Base-by-base conservation (phyloP, 1,140 invertebrate genomes). In the Temnothorax curvispinosus region DNA sequence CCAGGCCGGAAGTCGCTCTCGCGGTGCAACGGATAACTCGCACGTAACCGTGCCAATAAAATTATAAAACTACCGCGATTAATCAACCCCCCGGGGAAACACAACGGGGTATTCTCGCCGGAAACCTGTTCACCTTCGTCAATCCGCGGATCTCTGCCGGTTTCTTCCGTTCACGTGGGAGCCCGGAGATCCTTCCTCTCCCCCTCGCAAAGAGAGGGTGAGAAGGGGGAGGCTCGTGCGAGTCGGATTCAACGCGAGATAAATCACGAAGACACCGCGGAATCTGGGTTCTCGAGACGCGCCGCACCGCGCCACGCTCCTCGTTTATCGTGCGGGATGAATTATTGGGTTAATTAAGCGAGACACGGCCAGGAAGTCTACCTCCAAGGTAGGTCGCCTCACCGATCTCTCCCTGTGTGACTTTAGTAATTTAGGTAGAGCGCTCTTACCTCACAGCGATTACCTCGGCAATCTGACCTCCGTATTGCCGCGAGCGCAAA, bases 91-190 rank as follows among this genome's bases (percentile, higher is more conserved):
- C 13, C 6, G 27, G 62, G 18, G 50, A 7, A 47, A 64, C n/a
- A 15, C 67, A 35, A 50, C 60, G 71, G 38, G 52, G 60, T 44
- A 82, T 74, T 64, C 77, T 76, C 54, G 21, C 44, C 60, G 85
- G 44, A 75, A 90, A 89, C 85, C 80, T 74, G 89, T 50, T 90
- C 80, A 88, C 89, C 89, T 90, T 90, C 80, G 88, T 75, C 60
- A 47, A 47, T 88, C 69, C 65, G 54, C 76, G 62, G 32, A 56
- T 89, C 88, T 47, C 54, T 47, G 85, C 41, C 85, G 72, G 56
- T 44, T 60, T 32, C 88, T 89, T 89, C 78, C 85, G 88, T 69
- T 90, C 65, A 82, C 58, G 52, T 27, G 44, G 62, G 21, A 50
- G 15, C 11, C 9, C 27, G 58, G 35, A 18, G 62, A 54, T 67